Conservation (phyloP, 2,797 vertebrate genomes). For the Manis pentadactyla region DNA sequence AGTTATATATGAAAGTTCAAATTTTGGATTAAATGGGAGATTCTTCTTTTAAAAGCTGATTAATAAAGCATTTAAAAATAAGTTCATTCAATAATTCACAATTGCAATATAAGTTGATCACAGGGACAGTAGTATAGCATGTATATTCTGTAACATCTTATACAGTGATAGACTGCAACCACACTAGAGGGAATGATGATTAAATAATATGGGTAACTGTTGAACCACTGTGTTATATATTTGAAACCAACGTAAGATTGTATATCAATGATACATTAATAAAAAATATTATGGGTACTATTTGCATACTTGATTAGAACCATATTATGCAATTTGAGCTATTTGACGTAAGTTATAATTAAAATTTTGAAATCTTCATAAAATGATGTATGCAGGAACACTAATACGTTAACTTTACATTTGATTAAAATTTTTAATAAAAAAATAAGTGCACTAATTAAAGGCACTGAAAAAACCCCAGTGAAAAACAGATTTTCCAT, state of each 20-base stretch:
- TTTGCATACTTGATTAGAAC: background rate
- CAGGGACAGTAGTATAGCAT: too few species aligned
- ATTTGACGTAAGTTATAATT: background rate
- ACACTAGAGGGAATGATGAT: too few species aligned
- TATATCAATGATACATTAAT: too few species aligned
- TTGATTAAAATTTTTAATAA: conserved; percentile 30
- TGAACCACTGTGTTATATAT: too few species aligned
- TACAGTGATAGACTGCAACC: too few species aligned
- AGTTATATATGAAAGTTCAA: background rate
- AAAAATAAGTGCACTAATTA: background rate
- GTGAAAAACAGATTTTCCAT: background rate
- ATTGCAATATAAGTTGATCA: too few species aligned
- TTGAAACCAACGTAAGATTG: too few species aligned
- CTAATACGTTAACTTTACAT: background rate
- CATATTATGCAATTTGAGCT: background rate
- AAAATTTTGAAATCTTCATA: conserved; percentile 8
- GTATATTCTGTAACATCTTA: too few species aligned
- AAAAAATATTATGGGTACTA: background rate
- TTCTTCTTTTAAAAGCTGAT: background rate
- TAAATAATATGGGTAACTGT: too few species aligned
- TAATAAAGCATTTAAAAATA: conserved; percentile 9
- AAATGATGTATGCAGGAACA: background rate
- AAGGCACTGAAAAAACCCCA: background rate
- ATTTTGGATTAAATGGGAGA: background rate
- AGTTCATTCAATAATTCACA: too few species aligned